Evolutionary conservation across 1,140 invertebrate species (phyloP).

Genomic region (Cydia fagiglandana): DNA sequence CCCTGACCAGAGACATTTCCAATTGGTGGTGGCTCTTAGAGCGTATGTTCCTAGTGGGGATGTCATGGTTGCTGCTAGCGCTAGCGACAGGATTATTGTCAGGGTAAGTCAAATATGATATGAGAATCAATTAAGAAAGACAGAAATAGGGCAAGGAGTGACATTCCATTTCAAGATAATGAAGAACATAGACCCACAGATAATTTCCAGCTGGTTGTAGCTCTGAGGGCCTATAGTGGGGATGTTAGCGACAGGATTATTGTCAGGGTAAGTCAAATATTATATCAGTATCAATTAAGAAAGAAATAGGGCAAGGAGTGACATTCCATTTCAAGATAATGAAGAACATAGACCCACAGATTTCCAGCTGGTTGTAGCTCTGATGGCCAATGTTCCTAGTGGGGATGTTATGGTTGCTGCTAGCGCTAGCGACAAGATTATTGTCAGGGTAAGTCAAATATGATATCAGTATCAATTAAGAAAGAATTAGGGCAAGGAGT

Average conservation of each 20-base stretch:
- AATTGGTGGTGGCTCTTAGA: slow-evolving; percentile 94
- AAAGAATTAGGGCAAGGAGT: too few relatives aligned
- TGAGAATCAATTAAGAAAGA: slow-evolving; percentile 86
- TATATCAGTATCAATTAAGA: slow-evolving; percentile 87
- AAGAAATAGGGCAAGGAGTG: too few relatives aligned
- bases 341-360: slow-evolving; percentile 65
- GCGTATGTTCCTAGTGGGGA: slow-evolving; percentile 91
- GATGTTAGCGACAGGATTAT: slow-evolving; percentile 97
- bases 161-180: too few relatives aligned
- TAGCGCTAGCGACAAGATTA: slow-evolving; percentile 96
- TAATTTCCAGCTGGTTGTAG: not conserved
- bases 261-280: slow-evolving; percentile 87
- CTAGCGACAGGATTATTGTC: slow-evolving; percentile 98
- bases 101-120: slow-evolving; percentile 83
- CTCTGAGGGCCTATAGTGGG: slow-evolving; percentile 88
- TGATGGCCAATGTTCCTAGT: slow-evolving; percentile 93
- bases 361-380: slow-evolving; percentile 94
- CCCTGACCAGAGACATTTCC: slow-evolving; percentile 98
- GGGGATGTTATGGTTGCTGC: slow-evolving; percentile 89
- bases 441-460: slow-evolving; percentile 90
- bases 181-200: not conserved
- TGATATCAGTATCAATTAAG: slow-evolving; percentile 87
- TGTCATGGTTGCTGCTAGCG: slow-evolving; percentile 90
- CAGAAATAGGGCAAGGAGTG: too few relatives aligned
- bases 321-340: too few relatives aligned